These are phyloP conservation scores for Drosophila nr. fundita DNA, from an alignment of 2,888 invertebrate species.

Conservation along the genomic window DNA sequence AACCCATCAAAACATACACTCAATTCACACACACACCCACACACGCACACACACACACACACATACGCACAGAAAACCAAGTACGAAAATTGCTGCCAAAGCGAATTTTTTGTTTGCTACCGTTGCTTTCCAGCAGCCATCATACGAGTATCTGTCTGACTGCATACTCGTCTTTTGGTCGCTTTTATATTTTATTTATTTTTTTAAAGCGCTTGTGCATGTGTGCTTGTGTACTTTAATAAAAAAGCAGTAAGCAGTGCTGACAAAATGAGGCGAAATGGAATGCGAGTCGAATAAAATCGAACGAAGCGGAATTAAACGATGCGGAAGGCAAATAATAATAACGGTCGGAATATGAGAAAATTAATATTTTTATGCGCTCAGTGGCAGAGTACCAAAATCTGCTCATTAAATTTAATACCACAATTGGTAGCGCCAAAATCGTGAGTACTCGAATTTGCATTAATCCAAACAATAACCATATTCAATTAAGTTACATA, in stretches of 20 bases:
- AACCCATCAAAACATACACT: constrained; percentile 6
- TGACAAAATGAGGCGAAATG: constrained; percentile 36
- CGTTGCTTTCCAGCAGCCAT: neutral
- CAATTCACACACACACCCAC: constrained; percentile 15
- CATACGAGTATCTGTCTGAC: constrained; percentile 20
- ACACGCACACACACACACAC: neutral
- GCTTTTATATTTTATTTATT: constrained; percentile 2
- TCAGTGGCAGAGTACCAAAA: constrained; percentile 35
- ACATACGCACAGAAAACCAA: constrained; percentile 3
- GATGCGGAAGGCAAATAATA: constrained; percentile 47
- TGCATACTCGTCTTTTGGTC: constrained; percentile 23
- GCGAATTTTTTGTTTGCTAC: constrained; percentile 51
- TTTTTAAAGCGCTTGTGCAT: constrained; percentile 17
- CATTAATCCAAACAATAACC: constrained; percentile 36
- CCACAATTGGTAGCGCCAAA: constrained; percentile 34
- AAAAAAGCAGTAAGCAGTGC: constrained; percentile 55
- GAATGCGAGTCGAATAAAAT: constrained; percentile 30
- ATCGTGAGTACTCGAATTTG: constrained; percentile 22
- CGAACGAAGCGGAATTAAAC: constrained; percentile 20
- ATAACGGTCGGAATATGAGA: constrained; percentile 65
- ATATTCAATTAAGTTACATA: constrained; percentile 30
- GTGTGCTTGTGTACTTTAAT: constrained; percentile 41
- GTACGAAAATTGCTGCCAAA: constrained; percentile 58
- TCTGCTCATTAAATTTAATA: constrained; percentile 53
- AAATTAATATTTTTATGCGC: constrained; percentile 65